Conservation (phyloP, 2,797 vertebrate species). For the Malurus leucopterus region DNA sequence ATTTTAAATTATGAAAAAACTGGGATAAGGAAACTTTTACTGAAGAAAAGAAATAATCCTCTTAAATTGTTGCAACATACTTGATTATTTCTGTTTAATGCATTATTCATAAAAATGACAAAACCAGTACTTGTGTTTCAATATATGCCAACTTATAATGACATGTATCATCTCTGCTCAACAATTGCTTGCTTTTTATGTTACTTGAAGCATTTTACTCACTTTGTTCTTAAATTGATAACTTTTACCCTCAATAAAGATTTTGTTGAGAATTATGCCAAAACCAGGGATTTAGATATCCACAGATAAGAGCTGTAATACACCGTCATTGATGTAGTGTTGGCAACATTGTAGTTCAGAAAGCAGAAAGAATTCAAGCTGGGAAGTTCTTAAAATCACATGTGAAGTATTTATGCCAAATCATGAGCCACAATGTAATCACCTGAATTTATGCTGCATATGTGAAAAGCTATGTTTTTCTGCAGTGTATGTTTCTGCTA, state of each 20-base stretch:
- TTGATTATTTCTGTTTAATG: conserved; percentile 35
- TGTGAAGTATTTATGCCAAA: conserved; percentile 1
- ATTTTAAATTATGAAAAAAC: conserved; percentile 1
- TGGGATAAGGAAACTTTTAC: background rate
- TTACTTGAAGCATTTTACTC: conserved; percentile 11
- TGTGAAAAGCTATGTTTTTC: background rate
- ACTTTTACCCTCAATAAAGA: conserved; percentile 19
- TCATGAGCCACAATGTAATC: background rate
- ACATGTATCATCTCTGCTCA: conserved; percentile 18
- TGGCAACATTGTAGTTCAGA: background rate
- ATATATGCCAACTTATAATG: conserved; percentile 32
- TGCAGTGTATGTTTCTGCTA: background rate
- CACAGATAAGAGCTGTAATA: background rate
- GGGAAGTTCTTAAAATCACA: background rate
- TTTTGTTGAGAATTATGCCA: background rate
- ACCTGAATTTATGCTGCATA: background rate
- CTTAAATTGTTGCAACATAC: conserved; percentile 18
- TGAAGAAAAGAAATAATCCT: conserved; percentile 42
- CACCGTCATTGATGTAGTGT: background rate
- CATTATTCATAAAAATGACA: conserved; percentile 34
- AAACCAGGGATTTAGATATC: background rate
- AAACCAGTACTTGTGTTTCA: conserved; percentile 36
- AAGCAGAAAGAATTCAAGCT: background rate
- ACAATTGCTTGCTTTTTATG: background rate
- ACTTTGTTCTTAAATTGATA: conserved; percentile 13